A percentile compares a stretch with the other conserved stretches of the same genome.
These are phyloP conservation scores for Saccopteryx bilineata DNA, from an alignment of 2,113 vertebrate species.

Conservation along the genomic window DNA sequence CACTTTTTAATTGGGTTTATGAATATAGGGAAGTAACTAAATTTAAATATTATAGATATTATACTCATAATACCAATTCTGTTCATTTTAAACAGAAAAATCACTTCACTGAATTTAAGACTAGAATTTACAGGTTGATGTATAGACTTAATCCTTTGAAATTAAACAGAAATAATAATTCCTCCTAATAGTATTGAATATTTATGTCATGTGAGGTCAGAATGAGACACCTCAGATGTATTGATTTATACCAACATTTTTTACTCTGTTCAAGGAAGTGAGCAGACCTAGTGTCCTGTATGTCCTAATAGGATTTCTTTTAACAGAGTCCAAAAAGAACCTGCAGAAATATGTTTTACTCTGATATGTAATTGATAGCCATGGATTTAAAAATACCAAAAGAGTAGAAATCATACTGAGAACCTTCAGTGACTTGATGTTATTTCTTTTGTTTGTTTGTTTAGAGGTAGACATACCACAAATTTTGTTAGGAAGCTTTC, in stretches of 20 bases:
- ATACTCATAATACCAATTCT: background rate
- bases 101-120: background rate
- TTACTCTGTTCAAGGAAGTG: background rate
- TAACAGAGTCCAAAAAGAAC: background rate
- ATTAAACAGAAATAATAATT: background rate
- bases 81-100: constrained; percentile 35
- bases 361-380: background rate
- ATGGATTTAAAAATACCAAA: background rate
- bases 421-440: background rate
- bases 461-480: background rate
- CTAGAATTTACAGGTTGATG: background rate
- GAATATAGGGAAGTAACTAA: background rate
- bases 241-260: background rate
- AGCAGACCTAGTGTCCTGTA: background rate
- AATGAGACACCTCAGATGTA: background rate
- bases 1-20: background rate
- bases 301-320: background rate
- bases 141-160: background rate
- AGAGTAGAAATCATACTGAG: background rate
- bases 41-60: background rate
- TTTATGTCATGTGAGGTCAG: background rate
- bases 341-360: background rate
- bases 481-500: background rate
- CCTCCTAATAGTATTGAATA: background rate
- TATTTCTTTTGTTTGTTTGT: background rate